These are phyloP conservation scores for Echinarachnius parma DNA, from an alignment of 53 echinoderm and acorn worm genomes.

Conservation along the genomic window DNA sequence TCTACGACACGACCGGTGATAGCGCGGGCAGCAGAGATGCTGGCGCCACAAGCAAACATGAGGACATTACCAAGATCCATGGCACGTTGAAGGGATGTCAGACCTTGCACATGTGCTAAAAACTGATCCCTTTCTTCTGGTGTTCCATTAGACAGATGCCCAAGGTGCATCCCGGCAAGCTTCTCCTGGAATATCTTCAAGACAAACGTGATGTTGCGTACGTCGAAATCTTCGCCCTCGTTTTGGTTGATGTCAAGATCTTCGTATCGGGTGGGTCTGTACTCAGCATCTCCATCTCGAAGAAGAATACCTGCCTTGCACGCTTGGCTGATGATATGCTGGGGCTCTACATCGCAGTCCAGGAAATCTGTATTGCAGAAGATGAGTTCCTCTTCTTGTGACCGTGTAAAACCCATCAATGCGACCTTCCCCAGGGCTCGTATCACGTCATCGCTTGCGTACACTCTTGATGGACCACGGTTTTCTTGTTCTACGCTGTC, in stretches of 20 bases:
- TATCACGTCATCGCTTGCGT: constrained; percentile 32
- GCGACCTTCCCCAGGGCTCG: constrained; percentile 53
- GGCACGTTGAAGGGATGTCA: constrained; percentile 37
- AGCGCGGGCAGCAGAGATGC: constrained; percentile 31
- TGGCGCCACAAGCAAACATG: constrained; percentile 53
- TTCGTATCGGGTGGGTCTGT: constrained; percentile 37
- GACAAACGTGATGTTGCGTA: constrained; percentile 45
- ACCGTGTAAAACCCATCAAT: constrained; percentile 38
- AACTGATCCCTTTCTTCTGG: constrained; percentile 12
- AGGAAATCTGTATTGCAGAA: constrained; percentile 49
- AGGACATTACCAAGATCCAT: constrained; percentile 51
- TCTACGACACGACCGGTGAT: constrained; percentile 32
- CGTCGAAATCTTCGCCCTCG: background rate
- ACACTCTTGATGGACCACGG: too few species aligned
- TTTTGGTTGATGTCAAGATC: constrained; percentile 28
- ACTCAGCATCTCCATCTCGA: constrained; percentile 44
- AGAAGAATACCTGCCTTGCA: constrained; percentile 33
- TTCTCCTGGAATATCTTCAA: constrained; percentile 63
- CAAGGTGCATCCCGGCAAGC: constrained; percentile 53
- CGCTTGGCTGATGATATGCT: constrained; percentile 42
- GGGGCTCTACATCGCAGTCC: background rate
- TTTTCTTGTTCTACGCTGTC: too few species aligned
- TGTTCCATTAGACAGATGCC: constrained; percentile 34
- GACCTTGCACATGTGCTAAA: constrained; percentile 17
- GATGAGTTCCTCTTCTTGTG: constrained; percentile 44